These are phyloP conservation scores for Cydia fagiglandana DNA, from an alignment of 1,140 invertebrate species.

Conservation along the genomic window DNA sequence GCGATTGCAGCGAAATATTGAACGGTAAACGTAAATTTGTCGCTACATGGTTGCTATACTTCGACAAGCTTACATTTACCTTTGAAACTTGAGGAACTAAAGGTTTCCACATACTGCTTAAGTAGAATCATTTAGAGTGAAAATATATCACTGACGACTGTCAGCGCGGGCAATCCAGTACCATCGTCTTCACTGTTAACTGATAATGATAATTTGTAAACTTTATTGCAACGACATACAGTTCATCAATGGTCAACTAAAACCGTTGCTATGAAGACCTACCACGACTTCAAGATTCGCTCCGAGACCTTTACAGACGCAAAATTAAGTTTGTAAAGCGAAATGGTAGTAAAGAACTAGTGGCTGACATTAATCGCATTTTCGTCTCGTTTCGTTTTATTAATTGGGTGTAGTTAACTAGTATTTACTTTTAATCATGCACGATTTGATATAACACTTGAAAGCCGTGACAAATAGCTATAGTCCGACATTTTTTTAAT, in stretches of 20 bases:
- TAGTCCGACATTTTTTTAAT: background rate
- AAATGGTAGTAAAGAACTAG: conserved; percentile 13
- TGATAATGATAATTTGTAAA: too few species aligned
- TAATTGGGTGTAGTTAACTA: conserved; percentile 26
- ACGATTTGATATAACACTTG: background rate
- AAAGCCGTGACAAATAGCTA: background rate
- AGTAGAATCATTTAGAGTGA: background rate
- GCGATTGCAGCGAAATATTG: background rate
- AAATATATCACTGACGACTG: background rate
- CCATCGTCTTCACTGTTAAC: too few species aligned
- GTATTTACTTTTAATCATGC: conserved; percentile 28
- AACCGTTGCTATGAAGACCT: too few species aligned
- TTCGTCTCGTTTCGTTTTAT: conserved; percentile 28
- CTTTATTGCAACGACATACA: too few species aligned
- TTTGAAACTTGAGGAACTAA: background rate
- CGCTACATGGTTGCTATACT: background rate
- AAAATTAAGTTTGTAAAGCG: conserved; percentile 18
- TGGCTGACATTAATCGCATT: conserved; percentile 14
- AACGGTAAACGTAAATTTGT: background rate
- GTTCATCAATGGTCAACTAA: too few species aligned
- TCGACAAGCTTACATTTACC: conserved; percentile 9
- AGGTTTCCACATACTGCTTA: background rate
- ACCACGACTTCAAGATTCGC: background rate
- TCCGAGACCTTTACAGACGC: background rate
- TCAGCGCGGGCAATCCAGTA: too few species aligned